Conservation (phyloP, 1,140 invertebrate genomes). For the Conus ventricosus region DNA sequence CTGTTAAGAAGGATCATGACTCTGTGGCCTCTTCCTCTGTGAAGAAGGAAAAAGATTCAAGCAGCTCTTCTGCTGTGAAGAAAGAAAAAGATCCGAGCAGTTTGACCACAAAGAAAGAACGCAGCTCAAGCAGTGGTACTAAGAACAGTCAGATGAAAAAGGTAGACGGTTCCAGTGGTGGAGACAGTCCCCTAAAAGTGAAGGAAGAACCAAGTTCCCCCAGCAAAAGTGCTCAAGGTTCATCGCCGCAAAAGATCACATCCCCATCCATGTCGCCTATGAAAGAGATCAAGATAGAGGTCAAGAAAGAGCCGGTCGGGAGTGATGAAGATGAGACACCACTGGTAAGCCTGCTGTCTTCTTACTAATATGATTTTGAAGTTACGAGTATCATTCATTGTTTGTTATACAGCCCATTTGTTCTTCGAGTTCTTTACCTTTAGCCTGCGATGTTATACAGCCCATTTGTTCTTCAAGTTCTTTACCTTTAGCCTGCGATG, state of each 20-base stretch:
- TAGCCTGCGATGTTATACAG: too few species aligned
- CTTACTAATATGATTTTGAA: too few species aligned
- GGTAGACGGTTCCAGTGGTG: background rate
- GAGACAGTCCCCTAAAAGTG: background rate
- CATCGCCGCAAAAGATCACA: constrained; percentile 35
- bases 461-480: too few species aligned
- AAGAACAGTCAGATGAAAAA: constrained; percentile 19
- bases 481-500: too few species aligned
- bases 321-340: constrained; percentile 86
- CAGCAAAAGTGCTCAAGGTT: constrained; percentile 14
- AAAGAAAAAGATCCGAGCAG: background rate
- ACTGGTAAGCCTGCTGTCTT: constrained; percentile 77
- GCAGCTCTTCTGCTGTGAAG: constrained; percentile 2
- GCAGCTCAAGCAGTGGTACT: too few species aligned
- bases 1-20: constrained; percentile 33
- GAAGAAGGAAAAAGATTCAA: constrained; percentile 26
- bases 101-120: too few species aligned
- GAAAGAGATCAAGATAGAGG: constrained; percentile 42
- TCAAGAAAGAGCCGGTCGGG: constrained; percentile 71
- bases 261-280: constrained; percentile 22
- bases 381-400: too few species aligned
- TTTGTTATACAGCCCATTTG: too few species aligned
- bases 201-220: constrained; percentile 47
- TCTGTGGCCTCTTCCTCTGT: constrained; percentile 27
- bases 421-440: too few species aligned